phyloP scores from a whole-genome alignment of 2,888 invertebrate genomes.

The Spilarctia lutea region DNA sequence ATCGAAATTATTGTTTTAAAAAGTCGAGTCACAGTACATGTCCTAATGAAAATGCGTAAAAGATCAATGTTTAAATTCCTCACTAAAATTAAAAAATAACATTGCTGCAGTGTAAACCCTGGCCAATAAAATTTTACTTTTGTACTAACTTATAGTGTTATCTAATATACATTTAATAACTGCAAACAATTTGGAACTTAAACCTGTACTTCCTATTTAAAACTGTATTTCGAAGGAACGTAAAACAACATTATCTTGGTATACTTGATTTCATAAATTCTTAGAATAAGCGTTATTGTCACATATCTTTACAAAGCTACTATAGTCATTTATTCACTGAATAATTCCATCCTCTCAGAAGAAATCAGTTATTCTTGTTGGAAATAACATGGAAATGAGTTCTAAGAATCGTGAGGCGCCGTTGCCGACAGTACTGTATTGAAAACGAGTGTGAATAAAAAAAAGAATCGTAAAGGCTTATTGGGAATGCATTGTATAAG shows the following conservation, averaged over 20 bases:
- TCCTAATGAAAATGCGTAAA: background rate
- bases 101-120: background rate
- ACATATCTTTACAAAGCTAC: slow-evolving; percentile 7
- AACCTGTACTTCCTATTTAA: background rate
- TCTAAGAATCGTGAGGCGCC: slow-evolving; percentile 21
- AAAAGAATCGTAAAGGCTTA: slow-evolving; percentile 25
- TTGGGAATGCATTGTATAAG: slow-evolving; percentile 54
- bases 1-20: background rate
- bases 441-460: slow-evolving; percentile 21
- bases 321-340: slow-evolving; percentile 4
- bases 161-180: background rate
- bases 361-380: slow-evolving; percentile 13
- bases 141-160: background rate
- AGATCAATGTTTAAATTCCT: background rate
- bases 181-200: background rate
- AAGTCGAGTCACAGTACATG: background rate
- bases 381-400: slow-evolving; percentile 20
- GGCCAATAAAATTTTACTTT: background rate
- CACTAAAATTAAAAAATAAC: background rate
- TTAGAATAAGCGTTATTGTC: slow-evolving; percentile 14
- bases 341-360: slow-evolving; percentile 16
- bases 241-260: slow-evolving; percentile 4
- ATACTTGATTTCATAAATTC: background rate
- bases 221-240: slow-evolving; percentile 1
- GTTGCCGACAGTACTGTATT: slow-evolving; percentile 15